A percentile compares a stretch with the other conserved stretches of the same genome.
phyloP scores from a whole-genome alignment of 2,113 vertebrate genomes.

The Lutjanus erythropterus region DNA sequence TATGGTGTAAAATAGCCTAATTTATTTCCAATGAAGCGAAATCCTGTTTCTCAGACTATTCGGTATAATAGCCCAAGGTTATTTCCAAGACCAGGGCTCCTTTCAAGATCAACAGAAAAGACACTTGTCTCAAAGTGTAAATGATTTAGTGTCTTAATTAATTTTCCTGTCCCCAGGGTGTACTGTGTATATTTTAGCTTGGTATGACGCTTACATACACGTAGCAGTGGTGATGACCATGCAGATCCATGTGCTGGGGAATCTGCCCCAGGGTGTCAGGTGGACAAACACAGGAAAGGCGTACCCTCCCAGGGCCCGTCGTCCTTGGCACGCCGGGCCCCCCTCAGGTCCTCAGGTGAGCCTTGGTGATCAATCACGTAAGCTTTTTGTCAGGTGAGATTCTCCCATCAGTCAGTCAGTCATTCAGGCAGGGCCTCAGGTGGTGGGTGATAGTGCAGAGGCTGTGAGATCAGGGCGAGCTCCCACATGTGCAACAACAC shows the following conservation, averaged over 20 bases:
- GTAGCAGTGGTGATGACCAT: conserved; percentile 64
- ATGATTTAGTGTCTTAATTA: conserved; percentile 77
- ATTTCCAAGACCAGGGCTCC: conserved; percentile 55
- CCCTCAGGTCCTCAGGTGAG: conserved; percentile 82
- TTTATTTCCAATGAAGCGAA: conserved; percentile 77
- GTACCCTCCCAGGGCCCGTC: conserved; percentile 47
- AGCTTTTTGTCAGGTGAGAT: conserved; percentile 79
- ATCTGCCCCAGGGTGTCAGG: conserved; percentile 79
- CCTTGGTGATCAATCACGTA: conserved; percentile 76
- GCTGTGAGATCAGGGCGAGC: conserved; percentile 77
- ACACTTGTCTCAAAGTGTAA: conserved; percentile 68
- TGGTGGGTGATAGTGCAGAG: conserved; percentile 76
- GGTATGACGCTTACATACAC: conserved; percentile 23
- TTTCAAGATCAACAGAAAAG: conserved; percentile 72
- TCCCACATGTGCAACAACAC: conserved; percentile 80
- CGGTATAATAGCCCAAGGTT: conserved; percentile 57
- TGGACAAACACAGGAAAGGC: conserved; percentile 70
- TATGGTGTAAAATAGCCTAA: conserved; percentile 61
- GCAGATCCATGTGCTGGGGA: conserved; percentile 56
- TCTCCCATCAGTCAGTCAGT: conserved; percentile 77
- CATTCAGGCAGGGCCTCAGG: conserved; percentile 73
- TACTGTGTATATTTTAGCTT: conserved; percentile 45
- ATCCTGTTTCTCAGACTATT: conserved; percentile 69
- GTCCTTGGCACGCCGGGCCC: conserved; percentile 59
- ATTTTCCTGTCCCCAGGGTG: conserved; percentile 61